These are phyloP conservation scores for Daboia siamensis DNA, from an alignment of 2,113 vertebrate genomes.

Conservation along the genomic window DNA sequence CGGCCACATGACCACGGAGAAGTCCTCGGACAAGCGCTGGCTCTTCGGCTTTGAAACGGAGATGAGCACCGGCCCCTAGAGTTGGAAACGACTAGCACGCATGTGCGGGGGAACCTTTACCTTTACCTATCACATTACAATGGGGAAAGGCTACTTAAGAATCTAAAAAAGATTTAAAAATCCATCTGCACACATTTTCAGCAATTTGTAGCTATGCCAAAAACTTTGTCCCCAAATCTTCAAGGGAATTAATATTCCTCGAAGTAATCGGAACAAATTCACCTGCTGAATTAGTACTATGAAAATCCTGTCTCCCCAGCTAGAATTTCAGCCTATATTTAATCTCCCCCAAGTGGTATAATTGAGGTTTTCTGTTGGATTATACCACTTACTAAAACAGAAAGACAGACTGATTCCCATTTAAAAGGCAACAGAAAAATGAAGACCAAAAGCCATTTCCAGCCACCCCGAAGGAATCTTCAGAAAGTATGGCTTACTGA, in stretches of 20 bases:
- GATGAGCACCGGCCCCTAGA: too few relatives aligned
- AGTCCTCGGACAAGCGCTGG: too few relatives aligned
- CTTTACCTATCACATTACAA: background rate
- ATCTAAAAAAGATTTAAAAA: background rate
- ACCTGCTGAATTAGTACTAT: background rate
- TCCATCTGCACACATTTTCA: background rate
- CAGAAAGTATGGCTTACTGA: constrained; percentile 77
- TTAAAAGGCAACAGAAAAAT: constrained; percentile 31
- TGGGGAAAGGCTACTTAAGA: background rate
- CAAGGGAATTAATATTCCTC: background rate
- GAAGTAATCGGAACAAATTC: background rate
- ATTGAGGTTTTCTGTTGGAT: constrained; percentile 17
- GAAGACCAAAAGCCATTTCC: constrained; percentile 13
- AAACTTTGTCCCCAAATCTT: background rate
- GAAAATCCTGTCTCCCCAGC: background rate
- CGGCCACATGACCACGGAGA: too few relatives aligned
- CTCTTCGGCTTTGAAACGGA: too few relatives aligned
- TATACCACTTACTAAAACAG: background rate
- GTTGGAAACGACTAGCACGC: too few relatives aligned
- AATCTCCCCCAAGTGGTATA: constrained; percentile 11
- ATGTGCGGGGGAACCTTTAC: too few relatives aligned
- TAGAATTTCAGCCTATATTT: constrained; percentile 1
- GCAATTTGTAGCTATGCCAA: background rate
- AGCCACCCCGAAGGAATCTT: constrained; percentile 25
- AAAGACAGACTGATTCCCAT: background rate